These are phyloP conservation scores for Urosaurus nigricauda DNA, from an alignment of 2,797 vertebrate species.

Conservation along the genomic window DNA sequence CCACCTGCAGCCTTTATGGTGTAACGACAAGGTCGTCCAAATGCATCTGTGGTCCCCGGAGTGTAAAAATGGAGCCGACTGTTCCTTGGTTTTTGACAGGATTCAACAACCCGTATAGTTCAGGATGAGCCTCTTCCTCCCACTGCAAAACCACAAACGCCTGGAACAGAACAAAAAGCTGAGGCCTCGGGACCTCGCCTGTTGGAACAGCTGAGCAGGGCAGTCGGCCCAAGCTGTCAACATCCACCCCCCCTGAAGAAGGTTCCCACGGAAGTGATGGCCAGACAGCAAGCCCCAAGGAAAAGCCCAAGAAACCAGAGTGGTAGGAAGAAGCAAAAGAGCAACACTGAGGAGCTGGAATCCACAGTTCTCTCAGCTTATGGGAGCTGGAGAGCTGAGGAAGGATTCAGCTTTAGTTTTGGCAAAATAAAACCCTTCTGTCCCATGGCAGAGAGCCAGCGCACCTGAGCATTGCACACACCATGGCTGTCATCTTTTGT, in stretches of 20 bases:
- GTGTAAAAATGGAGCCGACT: conserved; percentile 61
- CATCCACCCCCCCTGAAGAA: not conserved
- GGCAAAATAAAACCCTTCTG: rapidly evolving
- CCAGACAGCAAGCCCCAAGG: conserved; percentile 5
- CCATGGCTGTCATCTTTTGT: not conserved
- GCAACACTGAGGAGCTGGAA: not conserved
- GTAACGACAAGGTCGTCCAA: conserved; percentile 61
- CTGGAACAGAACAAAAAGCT: conserved; percentile 37
- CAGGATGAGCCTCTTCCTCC: conserved; percentile 39
- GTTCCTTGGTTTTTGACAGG: conserved; percentile 35
- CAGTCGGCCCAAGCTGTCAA: not conserved
- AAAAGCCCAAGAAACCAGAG: not conserved
- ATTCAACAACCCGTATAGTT: conserved; percentile 44
- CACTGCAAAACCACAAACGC: conserved; percentile 55
- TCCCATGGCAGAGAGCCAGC: conserved; percentile 51
- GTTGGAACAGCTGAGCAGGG: not conserved
- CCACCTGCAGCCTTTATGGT: conserved; percentile 68
- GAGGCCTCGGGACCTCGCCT: rapidly evolving
- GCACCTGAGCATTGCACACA: conserved; percentile 54
- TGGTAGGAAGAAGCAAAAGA: not conserved
- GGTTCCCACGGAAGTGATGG: not conserved
- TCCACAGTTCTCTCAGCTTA: not conserved
- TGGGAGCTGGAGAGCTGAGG: not conserved
- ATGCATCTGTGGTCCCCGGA: conserved; percentile 73
- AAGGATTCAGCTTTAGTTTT: not conserved